Conservation (phyloP, 2,797 vertebrate genomes). For the Craterocephalus amniculus region DNA sequence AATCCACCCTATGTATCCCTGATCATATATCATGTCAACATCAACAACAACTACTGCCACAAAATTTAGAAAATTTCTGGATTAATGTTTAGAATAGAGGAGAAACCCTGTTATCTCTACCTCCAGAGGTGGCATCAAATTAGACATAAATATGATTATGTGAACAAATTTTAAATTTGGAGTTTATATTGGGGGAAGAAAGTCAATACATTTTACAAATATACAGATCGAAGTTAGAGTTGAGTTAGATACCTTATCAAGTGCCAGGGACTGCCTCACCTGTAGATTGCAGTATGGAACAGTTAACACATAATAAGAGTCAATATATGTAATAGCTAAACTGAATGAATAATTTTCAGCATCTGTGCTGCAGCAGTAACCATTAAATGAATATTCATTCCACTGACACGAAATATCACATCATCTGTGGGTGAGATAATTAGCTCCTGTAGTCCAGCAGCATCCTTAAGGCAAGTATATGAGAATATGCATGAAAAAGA, state of each 20-base stretch:
- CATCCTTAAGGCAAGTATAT: constrained; percentile 9
- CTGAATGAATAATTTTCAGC: constrained; percentile 10
- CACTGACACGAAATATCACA: constrained; percentile 26
- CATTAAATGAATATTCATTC: constrained; percentile 27
- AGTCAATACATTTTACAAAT: neutral
- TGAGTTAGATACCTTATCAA: neutral
- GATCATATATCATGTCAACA: neutral
- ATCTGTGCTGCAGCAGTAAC: neutral
- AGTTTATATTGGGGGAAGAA: too few species aligned
- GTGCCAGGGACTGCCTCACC: neutral
- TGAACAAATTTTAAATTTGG: neutral
- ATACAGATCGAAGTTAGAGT: neutral
- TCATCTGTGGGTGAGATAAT: constrained; percentile 37
- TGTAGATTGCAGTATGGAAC: constrained; percentile 23
- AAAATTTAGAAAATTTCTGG: neutral
- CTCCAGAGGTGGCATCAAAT: neutral
- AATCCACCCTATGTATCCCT: neutral
- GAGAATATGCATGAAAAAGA: constrained; percentile 10
- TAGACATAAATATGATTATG: neutral
- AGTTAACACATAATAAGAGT: constrained; percentile 49
- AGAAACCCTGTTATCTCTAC: neutral
- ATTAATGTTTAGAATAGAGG: too few species aligned
- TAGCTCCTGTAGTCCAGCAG: constrained; percentile 4
- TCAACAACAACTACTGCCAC: neutral
- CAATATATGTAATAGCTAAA: constrained; percentile 33